Percentiles rank a stretch among this genome's conserved stretches.
Evolutionary conservation across 2,888 invertebrate genomes (phyloP).

Genomic region (Cheilosia impressa): DNA sequence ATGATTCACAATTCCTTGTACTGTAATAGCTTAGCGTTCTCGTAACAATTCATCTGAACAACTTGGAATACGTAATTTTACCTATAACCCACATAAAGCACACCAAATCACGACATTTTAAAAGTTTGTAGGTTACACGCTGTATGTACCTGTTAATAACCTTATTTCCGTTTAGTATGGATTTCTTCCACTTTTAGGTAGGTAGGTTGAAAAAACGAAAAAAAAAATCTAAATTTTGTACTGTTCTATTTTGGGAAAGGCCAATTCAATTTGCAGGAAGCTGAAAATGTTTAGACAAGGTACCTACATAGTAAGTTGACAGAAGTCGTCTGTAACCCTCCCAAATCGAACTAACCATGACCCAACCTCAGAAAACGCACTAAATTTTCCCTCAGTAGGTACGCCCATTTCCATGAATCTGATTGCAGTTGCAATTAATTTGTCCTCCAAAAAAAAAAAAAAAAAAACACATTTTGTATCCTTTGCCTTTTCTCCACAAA

Average conservation of each 20-base stretch:
- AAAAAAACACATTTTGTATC: background rate
- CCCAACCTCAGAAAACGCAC: constrained; percentile 7
- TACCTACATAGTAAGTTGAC: background rate
- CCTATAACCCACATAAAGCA: no score
- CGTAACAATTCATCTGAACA: no score
- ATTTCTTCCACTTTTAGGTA: background rate
- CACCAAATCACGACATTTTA: no score
- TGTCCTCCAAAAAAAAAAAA: constrained; percentile 11
- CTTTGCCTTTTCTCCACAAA: background rate
- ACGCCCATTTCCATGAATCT: constrained; percentile 12
- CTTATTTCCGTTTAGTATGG: no score
- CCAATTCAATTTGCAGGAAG: background rate
- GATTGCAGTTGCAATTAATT: constrained; percentile 33
- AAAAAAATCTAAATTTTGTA: constrained; percentile 4
- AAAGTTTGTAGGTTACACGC: no score
- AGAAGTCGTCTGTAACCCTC: background rate
- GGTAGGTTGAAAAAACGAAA: background rate
- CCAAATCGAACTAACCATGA: background rate
- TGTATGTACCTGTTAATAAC: no score
- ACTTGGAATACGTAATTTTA: no score
- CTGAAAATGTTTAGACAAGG: background rate
- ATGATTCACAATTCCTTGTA: no score
- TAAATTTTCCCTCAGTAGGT: background rate
- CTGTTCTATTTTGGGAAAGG: constrained; percentile 28
- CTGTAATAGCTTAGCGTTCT: no score